These are phyloP conservation scores for Onchidella celtica DNA, from an alignment of 2,888 invertebrate species.

Conservation along the genomic window DNA sequence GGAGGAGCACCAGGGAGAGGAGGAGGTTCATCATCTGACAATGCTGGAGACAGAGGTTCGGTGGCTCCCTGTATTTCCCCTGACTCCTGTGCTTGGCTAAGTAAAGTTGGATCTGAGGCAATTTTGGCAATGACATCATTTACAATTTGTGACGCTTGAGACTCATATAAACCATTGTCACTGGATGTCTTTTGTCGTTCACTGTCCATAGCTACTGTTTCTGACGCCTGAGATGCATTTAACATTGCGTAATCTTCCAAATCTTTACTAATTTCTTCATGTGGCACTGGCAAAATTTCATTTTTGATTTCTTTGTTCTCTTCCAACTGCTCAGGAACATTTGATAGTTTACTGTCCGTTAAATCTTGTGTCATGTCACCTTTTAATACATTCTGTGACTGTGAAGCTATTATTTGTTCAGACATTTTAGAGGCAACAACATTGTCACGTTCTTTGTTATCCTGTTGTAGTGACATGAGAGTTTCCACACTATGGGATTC, in stretches of 20 bases:
- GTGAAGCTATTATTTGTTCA: background rate
- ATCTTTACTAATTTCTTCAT: too few species aligned
- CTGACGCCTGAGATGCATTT: too few species aligned
- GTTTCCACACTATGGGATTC: background rate
- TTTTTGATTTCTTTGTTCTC: too few species aligned
- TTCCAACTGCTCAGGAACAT: too few species aligned
- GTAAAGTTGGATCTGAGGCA: slow-evolving; percentile 48
- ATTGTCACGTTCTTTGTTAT: background rate
- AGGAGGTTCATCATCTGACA: slow-evolving; percentile 49
- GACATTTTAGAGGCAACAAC: background rate
- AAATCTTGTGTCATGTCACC: too few species aligned
- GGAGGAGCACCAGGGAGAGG: slow-evolving; percentile 52
- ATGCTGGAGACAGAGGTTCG: slow-evolving; percentile 15
- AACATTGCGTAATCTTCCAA: too few species aligned
- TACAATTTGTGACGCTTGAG: slow-evolving; percentile 31
- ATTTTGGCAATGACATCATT: slow-evolving; percentile 40
- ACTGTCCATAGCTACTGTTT: too few species aligned
- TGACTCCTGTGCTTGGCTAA: slow-evolving; percentile 44
- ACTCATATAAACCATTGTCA: too few species aligned
- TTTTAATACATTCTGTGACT: too few species aligned
- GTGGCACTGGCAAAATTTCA: too few species aligned
- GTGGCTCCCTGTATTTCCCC: slow-evolving; percentile 40
- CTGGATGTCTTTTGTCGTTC: too few species aligned
- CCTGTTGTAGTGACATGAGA: background rate
- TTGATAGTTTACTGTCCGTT: too few species aligned